These are phyloP conservation scores for Suricata suricatta DNA, from an alignment of 2,113 vertebrate species.

Conservation along the genomic window DNA sequence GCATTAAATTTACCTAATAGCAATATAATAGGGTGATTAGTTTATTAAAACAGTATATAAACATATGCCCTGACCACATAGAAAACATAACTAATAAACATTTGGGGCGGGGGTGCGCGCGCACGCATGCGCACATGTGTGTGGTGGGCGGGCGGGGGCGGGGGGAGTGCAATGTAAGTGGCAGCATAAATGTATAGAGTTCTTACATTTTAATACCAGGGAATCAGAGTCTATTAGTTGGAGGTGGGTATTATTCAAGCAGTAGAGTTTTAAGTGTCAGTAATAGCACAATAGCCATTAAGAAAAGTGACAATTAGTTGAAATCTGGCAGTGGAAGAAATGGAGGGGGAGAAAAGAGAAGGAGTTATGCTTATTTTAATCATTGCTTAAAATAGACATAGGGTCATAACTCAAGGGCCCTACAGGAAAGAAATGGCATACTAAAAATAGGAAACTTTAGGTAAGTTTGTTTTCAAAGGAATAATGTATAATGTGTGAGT, in stretches of 20 bases:
- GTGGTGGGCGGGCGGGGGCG: accelerated
- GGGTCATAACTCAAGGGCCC: neutral
- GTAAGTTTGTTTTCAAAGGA: neutral
- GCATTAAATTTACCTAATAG: neutral
- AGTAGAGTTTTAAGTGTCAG: neutral
- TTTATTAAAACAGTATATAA: conserved; percentile 25
- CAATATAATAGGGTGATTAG: neutral
- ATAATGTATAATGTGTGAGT: neutral
- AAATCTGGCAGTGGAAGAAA: neutral
- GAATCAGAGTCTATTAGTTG: neutral
- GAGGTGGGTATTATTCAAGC: neutral
- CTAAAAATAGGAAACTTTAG: conserved; percentile 24
- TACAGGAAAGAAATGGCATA: neutral
- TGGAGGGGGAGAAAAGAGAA: neutral
- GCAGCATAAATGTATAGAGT: neutral
- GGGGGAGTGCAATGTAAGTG: neutral
- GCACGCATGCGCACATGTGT: too few species aligned
- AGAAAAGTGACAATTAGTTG: neutral
- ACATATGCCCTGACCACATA: neutral
- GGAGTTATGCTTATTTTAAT: conserved; percentile 11
- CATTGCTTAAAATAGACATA: neutral
- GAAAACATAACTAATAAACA: neutral
- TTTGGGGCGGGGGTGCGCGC: too few species aligned
- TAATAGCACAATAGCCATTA: neutral
- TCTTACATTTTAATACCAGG: neutral